These are phyloP conservation scores for Apostichopus leukothele DNA, from an alignment of 53 echinoderm and acorn worm genomes.

Conservation along the genomic window DNA sequence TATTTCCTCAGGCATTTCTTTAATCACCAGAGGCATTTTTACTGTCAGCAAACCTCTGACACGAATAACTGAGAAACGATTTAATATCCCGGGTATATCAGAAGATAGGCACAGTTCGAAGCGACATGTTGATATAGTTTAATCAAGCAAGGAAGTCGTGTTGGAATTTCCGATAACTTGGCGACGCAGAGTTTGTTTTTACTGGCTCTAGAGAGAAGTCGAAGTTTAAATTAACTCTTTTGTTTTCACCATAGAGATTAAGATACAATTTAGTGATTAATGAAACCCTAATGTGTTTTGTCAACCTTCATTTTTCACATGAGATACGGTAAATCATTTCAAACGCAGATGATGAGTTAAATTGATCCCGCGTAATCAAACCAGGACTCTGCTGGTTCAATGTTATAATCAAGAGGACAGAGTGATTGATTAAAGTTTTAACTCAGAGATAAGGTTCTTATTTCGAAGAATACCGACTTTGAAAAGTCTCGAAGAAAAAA, in stretches of 20 bases:
- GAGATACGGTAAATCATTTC: constrained; percentile 13
- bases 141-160: constrained; percentile 2
- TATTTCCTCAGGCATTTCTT: neutral
- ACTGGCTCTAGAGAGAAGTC: neutral
- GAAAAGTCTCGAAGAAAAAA: too few relatives aligned
- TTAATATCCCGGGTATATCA: neutral
- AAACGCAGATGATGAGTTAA: neutral
- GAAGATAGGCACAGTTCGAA: neutral
- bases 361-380: neutral
- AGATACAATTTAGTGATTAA: neutral
- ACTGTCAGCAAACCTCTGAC: neutral
- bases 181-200: neutral
- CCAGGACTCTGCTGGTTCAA: neutral
- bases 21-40: constrained; percentile 4
- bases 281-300: constrained; percentile 17
- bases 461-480: too few relatives aligned
- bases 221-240: neutral
- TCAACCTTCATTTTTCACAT: constrained; percentile 17
- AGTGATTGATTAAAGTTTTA: neutral
- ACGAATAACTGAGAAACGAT: neutral
- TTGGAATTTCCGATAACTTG: constrained; percentile 19
- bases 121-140: neutral
- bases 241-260: neutral
- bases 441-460: neutral
- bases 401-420: neutral